A percentile compares a stretch with the other conserved stretches of the same genome.
Evolutionary conservation across 2,888 invertebrate genomes (phyloP).

Genomic region (Cephus nigrinus): DNA sequence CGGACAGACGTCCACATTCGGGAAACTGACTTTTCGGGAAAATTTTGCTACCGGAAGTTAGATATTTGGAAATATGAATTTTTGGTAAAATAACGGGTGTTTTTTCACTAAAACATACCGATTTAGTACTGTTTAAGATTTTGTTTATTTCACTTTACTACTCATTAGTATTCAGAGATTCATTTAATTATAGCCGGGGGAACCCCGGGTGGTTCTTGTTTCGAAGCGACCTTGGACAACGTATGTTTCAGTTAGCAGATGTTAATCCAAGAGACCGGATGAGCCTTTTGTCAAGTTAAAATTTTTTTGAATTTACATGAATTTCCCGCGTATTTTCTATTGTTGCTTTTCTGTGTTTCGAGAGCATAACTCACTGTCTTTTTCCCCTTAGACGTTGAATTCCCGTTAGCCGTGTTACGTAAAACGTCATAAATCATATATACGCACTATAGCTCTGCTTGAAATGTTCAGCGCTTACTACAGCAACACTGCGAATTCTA

Average conservation of each 20-base stretch:
- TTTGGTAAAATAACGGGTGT: too few relatives aligned
- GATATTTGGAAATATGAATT: too few relatives aligned
- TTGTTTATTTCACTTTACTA: too few relatives aligned
- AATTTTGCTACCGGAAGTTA: too few relatives aligned
- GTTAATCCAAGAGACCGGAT: not conserved
- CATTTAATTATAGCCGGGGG: too few relatives aligned
- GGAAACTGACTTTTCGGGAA: too few relatives aligned
- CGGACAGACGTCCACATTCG: too few relatives aligned
- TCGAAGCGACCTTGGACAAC: too few relatives aligned
- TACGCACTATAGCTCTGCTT: not conserved
- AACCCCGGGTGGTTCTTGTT: too few relatives aligned
- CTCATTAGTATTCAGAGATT: too few relatives aligned
- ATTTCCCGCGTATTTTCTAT: not conserved
- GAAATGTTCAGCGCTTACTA: not conserved
- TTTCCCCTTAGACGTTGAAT: not conserved
- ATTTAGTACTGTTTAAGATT: too few relatives aligned
- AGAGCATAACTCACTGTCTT: not conserved
- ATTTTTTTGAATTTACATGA: not conserved
- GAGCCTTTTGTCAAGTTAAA: not conserved
- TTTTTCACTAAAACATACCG: too few relatives aligned
- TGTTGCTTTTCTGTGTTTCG: not conserved
- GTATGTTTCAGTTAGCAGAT: not conserved
- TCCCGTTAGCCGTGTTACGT: not conserved
- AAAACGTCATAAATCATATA: not conserved
- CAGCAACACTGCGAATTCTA: not conserved